Evolutionary conservation across 2,113 vertebrate species (phyloP).

Genomic region (Trichomycterus rosablanca): DNA sequence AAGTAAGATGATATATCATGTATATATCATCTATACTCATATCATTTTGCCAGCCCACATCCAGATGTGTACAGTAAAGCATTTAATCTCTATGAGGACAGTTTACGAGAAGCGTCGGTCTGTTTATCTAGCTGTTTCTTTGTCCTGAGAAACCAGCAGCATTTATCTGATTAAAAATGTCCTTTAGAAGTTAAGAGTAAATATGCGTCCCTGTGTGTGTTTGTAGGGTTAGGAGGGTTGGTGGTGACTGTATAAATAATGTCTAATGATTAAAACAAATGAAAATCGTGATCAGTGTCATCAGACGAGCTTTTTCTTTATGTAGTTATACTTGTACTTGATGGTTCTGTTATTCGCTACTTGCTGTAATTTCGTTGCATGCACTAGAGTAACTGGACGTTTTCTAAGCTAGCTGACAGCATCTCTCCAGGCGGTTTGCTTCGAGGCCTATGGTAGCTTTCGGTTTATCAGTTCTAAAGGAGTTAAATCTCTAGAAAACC

Average conservation of each 20-base stretch:
- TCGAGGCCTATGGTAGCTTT: conserved; percentile 31
- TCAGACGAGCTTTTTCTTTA: background rate
- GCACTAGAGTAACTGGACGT: conserved; percentile 33
- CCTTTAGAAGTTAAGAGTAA: no score
- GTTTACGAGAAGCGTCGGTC: no score
- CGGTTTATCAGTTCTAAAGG: conserved; percentile 12
- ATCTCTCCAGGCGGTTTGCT: conserved; percentile 20
- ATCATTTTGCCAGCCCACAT: no score
- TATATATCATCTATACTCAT: no score
- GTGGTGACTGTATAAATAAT: background rate
- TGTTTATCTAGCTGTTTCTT: no score
- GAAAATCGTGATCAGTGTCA: background rate
- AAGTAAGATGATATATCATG: no score
- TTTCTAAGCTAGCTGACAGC: conserved; percentile 21
- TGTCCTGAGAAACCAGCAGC: no score
- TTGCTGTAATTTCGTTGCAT: conserved; percentile 29
- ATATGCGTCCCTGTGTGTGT: background rate
- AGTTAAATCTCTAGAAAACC: conserved; percentile 25
- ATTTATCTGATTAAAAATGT: no score
- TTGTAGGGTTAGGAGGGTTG: background rate
- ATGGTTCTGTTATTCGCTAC: conserved; percentile 27
- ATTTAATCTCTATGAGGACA: no score
- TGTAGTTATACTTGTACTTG: background rate
- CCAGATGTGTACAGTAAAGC: no score
- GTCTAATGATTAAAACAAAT: background rate